phyloP scores from a whole-genome alignment of 2,113 vertebrate species.

The Coturnix japonica region DNA sequence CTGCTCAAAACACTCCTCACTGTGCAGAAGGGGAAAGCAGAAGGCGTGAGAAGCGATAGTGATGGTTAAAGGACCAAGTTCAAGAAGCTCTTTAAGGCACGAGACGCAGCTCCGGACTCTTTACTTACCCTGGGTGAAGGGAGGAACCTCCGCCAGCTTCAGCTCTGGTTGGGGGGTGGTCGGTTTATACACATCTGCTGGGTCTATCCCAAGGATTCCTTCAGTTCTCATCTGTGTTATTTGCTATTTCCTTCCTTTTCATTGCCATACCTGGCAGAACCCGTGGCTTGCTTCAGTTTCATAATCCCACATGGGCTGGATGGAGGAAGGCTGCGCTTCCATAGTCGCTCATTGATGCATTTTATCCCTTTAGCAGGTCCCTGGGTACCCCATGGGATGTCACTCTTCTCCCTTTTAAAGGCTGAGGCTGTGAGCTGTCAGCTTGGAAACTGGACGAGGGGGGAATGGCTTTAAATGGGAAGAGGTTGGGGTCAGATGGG shows the following conservation, averaged over 20 bases:
- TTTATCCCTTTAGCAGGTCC: neutral
- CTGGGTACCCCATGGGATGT: neutral
- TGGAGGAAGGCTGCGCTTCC: neutral
- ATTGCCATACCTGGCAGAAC: neutral
- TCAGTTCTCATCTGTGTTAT: neutral
- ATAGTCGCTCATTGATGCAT: neutral
- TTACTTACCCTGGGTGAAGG: accelerated
- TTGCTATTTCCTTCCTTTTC: neutral
- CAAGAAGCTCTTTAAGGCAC: neutral
- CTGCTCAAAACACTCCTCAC: neutral
- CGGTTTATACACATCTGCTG: accelerated
- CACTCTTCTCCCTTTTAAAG: neutral
- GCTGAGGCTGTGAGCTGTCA: neutral
- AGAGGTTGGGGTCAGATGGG: no score
- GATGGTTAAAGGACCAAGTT: neutral
- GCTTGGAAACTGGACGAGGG: neutral
- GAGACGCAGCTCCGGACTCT: neutral
- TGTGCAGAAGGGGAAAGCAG: neutral
- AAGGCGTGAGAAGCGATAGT: neutral
- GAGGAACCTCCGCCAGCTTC: neutral
- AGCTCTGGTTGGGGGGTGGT: neutral
- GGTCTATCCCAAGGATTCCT: neutral
- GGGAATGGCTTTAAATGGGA: no score
- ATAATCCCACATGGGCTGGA: accelerated
- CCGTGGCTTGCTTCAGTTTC: neutral